A percentile compares a stretch with the other conserved stretches of the same genome.
These are phyloP conservation scores for Lates calcarifer DNA, from an alignment of 2,113 vertebrate genomes.

Conservation along the genomic window DNA sequence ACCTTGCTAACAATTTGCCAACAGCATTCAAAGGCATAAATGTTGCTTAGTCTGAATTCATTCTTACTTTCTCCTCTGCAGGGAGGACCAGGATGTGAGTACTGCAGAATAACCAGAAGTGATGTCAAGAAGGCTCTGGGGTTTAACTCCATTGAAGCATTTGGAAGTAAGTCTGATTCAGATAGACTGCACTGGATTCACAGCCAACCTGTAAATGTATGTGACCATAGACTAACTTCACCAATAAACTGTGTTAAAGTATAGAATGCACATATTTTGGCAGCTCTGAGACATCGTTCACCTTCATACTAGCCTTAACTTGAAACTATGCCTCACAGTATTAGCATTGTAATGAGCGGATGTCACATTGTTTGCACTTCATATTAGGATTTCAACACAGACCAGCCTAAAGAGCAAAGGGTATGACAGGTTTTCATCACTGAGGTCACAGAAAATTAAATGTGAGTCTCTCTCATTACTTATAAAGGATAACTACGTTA, in stretches of 20 bases:
- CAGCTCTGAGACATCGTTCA: neutral
- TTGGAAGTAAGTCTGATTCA: constrained; percentile 79
- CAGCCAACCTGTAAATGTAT: neutral
- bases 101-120: constrained; percentile 80
- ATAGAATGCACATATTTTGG: neutral
- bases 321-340: neutral
- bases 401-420: neutral
- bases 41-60: neutral
- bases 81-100: constrained; percentile 80
- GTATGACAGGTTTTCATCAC: neutral
- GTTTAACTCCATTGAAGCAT: constrained; percentile 31
- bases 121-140: constrained; percentile 71
- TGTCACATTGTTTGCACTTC: constrained; percentile 7
- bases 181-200: neutral
- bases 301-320: neutral
- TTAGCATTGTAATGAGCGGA: neutral
- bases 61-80: constrained; percentile 29
- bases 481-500: too few relatives aligned
- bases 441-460: too few relatives aligned
- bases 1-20: neutral
- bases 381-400: neutral
- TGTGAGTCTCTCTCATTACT: too few relatives aligned
- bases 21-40: too few relatives aligned
- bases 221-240: neutral
- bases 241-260: neutral